Evolutionary conservation across 2,888 invertebrate species (phyloP).

Genomic region (Drosophila paramelanica): DNA sequence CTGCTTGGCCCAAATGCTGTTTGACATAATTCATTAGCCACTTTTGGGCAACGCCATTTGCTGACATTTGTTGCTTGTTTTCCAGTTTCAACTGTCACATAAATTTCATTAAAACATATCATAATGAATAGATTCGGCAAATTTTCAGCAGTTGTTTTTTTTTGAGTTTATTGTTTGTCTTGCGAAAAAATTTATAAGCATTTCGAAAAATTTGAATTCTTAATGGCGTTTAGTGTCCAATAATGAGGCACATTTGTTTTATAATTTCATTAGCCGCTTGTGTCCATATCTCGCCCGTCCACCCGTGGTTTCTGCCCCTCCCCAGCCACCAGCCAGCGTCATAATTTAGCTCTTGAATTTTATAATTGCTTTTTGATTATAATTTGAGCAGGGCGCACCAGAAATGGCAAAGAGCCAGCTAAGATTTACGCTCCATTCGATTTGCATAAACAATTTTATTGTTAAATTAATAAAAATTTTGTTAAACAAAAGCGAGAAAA

Average conservation of each 20-base stretch:
- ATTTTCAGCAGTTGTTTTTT: slow-evolving; percentile 30
- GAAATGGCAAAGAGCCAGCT: slow-evolving; percentile 47
- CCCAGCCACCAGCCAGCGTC: slow-evolving; percentile 11
- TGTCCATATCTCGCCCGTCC: slow-evolving; percentile 37
- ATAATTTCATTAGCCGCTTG: slow-evolving; percentile 77
- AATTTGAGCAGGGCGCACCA: slow-evolving; percentile 58
- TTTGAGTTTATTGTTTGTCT: slow-evolving; percentile 4
- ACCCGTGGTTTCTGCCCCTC: background rate
- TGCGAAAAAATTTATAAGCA: slow-evolving; percentile 54
- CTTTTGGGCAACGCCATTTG: slow-evolving; percentile 66
- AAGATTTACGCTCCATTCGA: slow-evolving; percentile 56
- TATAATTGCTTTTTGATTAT: slow-evolving; percentile 77
- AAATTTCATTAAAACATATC: slow-evolving; percentile 64
- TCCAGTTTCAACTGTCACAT: slow-evolving; percentile 74
- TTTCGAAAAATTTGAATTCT: slow-evolving; percentile 71
- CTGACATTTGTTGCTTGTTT: slow-evolving; percentile 78
- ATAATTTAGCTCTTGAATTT: slow-evolving; percentile 60
- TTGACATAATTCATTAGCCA: slow-evolving; percentile 70
- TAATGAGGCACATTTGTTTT: slow-evolving; percentile 80
- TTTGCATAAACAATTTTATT: slow-evolving; percentile 80
- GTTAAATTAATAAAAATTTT: slow-evolving; percentile 76
- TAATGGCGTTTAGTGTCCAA: slow-evolving; percentile 79
- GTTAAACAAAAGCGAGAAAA: slow-evolving; percentile 42
- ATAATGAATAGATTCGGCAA: slow-evolving; percentile 50
- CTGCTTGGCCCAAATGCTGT: slow-evolving; percentile 37